Evolutionary conservation across 2,888 invertebrate species (phyloP), one percentile per base, ranked within the genome.

Genomic region (Rotaria socialis): DNA sequence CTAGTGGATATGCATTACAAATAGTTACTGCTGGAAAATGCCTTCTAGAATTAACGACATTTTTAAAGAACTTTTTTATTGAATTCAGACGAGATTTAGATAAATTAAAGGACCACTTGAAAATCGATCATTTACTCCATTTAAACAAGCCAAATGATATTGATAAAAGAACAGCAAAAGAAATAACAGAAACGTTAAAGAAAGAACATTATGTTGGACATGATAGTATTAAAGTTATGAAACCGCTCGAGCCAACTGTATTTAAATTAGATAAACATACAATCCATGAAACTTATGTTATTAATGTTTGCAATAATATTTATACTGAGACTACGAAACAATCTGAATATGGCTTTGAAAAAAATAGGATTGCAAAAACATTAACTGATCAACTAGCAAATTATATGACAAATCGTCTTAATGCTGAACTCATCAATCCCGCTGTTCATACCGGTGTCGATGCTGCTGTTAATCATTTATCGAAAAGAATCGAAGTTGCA

Each of bases 41-140:
- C 16, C 35, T 75, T 35, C 4, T 7, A 16, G 75, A 75, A 8
- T 41, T 75, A 41, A 1, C 16, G 11, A 75, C 19, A 75, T 41
- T 75, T 27, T 41, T 75, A 35, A 22, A 75, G 5, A 22, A 27
- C 24, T 75, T 75, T 27, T 41, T 75, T 35, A 35, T 16, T 27
- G 75, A 75, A 75, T 75, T 75, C 22, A 75, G n/a, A 41, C 41
- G 16, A 16, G 75, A 75, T 27, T 75, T 75, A 41, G 35, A 35
- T 2, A 75, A 75, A 75, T 16, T 75, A 41, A 35, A 19, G 41
- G 27, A 75, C 10, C 7, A 75, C 14, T 19, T 75, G 7, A 27
- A 75, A 75, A 75, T 75, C 11, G 75, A 75, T 75, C 35, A 75
- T 75, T 75, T 75, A 75, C 75, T 75, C 41, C 43, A 75, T 75